phyloP scores from a whole-genome alignment of 2,888 invertebrate genomes.

The Drosophila phalerata region DNA sequence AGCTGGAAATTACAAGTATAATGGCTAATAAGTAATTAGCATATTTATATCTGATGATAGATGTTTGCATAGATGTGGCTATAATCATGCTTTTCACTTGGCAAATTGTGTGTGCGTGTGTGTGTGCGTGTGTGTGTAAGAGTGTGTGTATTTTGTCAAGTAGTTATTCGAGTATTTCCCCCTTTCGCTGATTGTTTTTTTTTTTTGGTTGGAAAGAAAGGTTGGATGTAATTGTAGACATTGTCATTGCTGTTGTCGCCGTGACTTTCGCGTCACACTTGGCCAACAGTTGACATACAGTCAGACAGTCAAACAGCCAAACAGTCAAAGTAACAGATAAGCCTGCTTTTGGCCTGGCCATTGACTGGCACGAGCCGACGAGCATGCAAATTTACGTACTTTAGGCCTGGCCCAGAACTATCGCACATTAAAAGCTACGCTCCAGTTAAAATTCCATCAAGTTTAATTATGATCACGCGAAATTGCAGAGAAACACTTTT shows the following conservation, averaged over 20 bases:
- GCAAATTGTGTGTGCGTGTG: constrained; percentile 14
- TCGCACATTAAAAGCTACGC: constrained; percentile 63
- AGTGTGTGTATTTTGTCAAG: constrained; percentile 16
- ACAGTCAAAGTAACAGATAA: constrained; percentile 3
- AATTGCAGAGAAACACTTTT: constrained; percentile 7
- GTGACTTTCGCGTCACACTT: constrained; percentile 79
- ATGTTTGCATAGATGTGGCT: constrained; percentile 50
- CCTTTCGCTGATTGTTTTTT: constrained; percentile 26
- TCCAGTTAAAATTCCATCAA: constrained; percentile 59
- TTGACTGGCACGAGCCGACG: constrained; percentile 50
- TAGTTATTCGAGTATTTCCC: constrained; percentile 24
- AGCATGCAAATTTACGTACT: constrained; percentile 21
- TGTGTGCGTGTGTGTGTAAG: constrained; percentile 11
- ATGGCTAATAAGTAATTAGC: constrained; percentile 52
- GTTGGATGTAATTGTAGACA: constrained; percentile 42
- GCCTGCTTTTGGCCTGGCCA: constrained; percentile 48
- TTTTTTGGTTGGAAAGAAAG: constrained; percentile 35
- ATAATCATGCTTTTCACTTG: constrained; percentile 59
- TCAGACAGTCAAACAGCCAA: constrained; percentile 1
- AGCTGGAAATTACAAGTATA: constrained; percentile 21
- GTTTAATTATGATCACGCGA: constrained; percentile 33
- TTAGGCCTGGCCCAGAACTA: constrained; percentile 29
- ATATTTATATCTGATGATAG: constrained; percentile 33
- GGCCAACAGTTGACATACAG: constrained; percentile 47
- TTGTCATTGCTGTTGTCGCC: constrained; percentile 60